These are phyloP conservation scores for Onthophagus taurus DNA, from an alignment of 1,140 invertebrate genomes.

Conservation along the genomic window DNA sequence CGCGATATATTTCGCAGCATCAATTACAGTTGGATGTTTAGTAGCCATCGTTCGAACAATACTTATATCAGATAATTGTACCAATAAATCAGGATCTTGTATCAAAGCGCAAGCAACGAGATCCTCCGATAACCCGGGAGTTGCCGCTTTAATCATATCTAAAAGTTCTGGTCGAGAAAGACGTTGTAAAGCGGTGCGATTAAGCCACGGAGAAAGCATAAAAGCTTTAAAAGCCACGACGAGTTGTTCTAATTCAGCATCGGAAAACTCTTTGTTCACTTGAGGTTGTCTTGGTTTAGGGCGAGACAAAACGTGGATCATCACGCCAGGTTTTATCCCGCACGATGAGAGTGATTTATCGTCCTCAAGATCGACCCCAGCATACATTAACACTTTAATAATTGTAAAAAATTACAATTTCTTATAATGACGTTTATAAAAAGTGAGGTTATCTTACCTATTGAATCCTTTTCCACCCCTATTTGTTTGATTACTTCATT, in stretches of 20 bases:
- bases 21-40: conserved; percentile 42
- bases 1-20: conserved; percentile 43
- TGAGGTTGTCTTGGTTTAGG: conserved; percentile 30
- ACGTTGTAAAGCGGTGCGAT: conserved; percentile 42
- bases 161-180: conserved; percentile 44
- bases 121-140: conserved; percentile 43
- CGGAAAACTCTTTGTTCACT: conserved; percentile 32
- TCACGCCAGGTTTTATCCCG: conserved; percentile 43
- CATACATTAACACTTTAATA: conserved; percentile 49
- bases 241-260: conserved; percentile 39
- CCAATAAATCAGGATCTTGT: conserved; percentile 48
- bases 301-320: conserved; percentile 44
- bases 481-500: conserved; percentile 37
- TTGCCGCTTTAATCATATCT: conserved; percentile 45
- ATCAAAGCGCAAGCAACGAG: conserved; percentile 46
- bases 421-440: conserved; percentile 8
- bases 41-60: conserved; percentile 42
- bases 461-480: conserved; percentile 38
- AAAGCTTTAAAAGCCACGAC: conserved; percentile 41
- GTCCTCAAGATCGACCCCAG: conserved; percentile 44
- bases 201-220: conserved; percentile 36
- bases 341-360: conserved; percentile 40
- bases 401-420: conserved; percentile 17
- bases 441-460: conserved; percentile 34
- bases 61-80: conserved; percentile 42